Percentiles rank a stretch among this genome's conserved stretches.
Conservation (phyloP, 2,797 vertebrate genomes). For the Ctenochaetus hawaiiensis region DNA sequence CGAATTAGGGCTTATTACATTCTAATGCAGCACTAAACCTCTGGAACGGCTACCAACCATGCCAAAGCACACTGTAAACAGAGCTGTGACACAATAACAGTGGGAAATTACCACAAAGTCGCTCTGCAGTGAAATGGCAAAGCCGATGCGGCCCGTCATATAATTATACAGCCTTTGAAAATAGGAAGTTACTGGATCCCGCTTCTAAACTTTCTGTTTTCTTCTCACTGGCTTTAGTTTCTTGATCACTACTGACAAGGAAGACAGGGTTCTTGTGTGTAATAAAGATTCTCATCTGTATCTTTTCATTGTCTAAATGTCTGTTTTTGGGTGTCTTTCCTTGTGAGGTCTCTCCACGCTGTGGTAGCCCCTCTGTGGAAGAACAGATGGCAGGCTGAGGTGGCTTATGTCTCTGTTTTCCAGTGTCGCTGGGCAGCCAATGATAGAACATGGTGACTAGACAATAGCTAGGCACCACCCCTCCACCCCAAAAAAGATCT, state of each 20-base stretch:
- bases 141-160: constrained; percentile 69
- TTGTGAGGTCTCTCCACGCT: constrained; percentile 30
- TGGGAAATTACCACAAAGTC: constrained; percentile 70
- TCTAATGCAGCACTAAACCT: constrained; percentile 87
- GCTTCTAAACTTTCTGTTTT: constrained; percentile 61
- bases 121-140: constrained; percentile 64
- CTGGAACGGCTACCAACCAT: constrained; percentile 77
- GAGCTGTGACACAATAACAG: constrained; percentile 65
- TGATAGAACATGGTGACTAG: constrained; percentile 84
- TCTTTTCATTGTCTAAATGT: not conserved
- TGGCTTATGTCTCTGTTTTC: constrained; percentile 90
- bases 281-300: constrained; percentile 21
- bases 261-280: constrained; percentile 17
- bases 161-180: constrained; percentile 78
- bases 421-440: constrained; percentile 87
- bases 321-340: not conserved
- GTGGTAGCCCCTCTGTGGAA: constrained; percentile 68
- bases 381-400: constrained; percentile 94
- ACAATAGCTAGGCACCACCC: constrained; percentile 79
- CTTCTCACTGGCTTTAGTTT: constrained; percentile 1
- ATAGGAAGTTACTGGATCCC: constrained; percentile 63
- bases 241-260: constrained; percentile 14
- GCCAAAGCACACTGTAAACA: constrained; percentile 80
- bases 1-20: constrained; percentile 82
- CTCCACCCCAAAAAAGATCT: constrained; percentile 51